Evolutionary conservation across 2,888 invertebrate species (phyloP), one percentile per base, ranked within the genome.

Genomic region (Cordilura impudica): DNA sequence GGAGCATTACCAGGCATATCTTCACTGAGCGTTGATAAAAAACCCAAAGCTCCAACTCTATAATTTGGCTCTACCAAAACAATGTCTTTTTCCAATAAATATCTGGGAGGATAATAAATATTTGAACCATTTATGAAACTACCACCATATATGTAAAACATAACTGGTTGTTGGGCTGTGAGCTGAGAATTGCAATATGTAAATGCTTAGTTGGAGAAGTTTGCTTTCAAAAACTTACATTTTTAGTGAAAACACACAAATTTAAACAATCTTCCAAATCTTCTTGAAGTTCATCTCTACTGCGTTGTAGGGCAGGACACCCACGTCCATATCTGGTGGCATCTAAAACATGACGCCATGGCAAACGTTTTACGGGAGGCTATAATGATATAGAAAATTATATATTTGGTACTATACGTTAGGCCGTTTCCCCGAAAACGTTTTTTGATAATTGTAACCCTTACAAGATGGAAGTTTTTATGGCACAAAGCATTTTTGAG

Each of bases 1-100:
- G 91, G 91, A 71, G 90, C 91, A 85, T 92, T 92, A 10, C 92
- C 92, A 0, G 92, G 91, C 67, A 91, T 87, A n/a, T 88, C 88
- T 7, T 88, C 85, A 10, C 89, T 90, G 66, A 89, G 87, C 2
- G 91, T 90, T 1, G 91, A 89, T 23, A 92, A 73, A 87, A 92
- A 92, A 18, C 91, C 92, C 8, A 92, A 84, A 2, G 91, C 90
- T 19, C 91, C 91, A 1, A 91, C 84, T 4, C 92, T 86, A 84
- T 91, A 92, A 81, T 92, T 90, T 5, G 90, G 86, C 10, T 91
- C 90, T 0, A 91, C 91, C 4, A 91, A 83, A 1, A 91, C 88
- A 12, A 92, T 86, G 79, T 91, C 91, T 29, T 89, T 85, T 82
- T 91, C 91, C 8, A 91, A 84, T 2, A 91, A 83, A 83, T 89